These are phyloP conservation scores for Centroberyx gerrardi DNA, from an alignment of 2,797 vertebrate species.

Conservation along the genomic window DNA sequence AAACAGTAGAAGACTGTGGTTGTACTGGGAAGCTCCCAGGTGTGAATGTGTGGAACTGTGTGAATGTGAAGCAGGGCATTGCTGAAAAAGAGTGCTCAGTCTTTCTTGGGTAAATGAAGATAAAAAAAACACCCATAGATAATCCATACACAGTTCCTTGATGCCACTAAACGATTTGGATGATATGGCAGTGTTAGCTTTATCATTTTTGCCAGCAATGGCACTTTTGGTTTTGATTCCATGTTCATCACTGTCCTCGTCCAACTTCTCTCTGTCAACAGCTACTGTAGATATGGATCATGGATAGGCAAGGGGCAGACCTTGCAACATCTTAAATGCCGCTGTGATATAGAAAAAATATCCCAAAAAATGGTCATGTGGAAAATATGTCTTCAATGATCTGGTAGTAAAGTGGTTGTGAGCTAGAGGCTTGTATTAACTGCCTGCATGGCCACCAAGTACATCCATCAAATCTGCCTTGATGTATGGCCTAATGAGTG, in stretches of 20 bases:
- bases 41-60: too few relatives aligned
- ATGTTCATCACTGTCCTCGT: not conserved
- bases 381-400: not conserved
- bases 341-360: not conserved
- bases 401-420: slow-evolving; percentile 19
- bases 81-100: too few relatives aligned
- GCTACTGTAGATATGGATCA: not conserved
- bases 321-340: not conserved
- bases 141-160: not conserved
- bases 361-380: too few relatives aligned
- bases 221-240: not conserved
- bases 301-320: not conserved
- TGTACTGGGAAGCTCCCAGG: too few relatives aligned
- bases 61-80: too few relatives aligned
- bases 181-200: too few relatives aligned
- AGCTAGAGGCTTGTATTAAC: not conserved
- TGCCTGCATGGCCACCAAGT: not conserved
- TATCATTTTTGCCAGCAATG: not conserved
- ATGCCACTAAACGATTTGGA: too few relatives aligned
- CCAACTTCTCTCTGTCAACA: too few relatives aligned
- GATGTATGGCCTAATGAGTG: slow-evolving; percentile 30
- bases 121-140: too few relatives aligned
- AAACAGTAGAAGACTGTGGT: too few relatives aligned
- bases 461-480: slow-evolving; percentile 29
- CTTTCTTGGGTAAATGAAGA: too few relatives aligned